Evolutionary conservation across 2,888 invertebrate species (phyloP), one percentile per base, ranked within the genome.

Genomic region (Spisula subtruncata): DNA sequence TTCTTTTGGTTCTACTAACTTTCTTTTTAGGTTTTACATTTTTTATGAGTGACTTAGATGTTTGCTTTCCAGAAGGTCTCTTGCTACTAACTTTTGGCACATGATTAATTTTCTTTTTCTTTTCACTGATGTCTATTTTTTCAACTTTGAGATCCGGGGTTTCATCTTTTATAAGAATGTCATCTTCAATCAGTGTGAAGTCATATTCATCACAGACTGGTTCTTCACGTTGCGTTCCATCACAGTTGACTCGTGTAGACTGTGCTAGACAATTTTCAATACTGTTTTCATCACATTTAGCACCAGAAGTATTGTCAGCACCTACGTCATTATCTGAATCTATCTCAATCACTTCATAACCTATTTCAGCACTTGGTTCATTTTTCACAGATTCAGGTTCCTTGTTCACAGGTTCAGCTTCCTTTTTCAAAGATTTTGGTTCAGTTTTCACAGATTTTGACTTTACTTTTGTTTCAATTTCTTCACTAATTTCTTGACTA

Each of bases 271-370:
- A 48, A 60, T 56, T 60, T 60, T 32, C 41, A 18, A 48, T 18
- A 48, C 66, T 51, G n/a, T 82, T 71, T 71, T 35, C 66, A 51
- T 80, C 56, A 80, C 20, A 16, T 8, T 80, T 54, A 85, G 85
- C 85, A 87, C 87, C 90, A 88, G 84, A 82, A 85, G 88, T 86
- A 80, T 86, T 86, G 41, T 89, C 89, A 81, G 85, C 83, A 83
- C 71, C 83, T 16, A n/a, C 82, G 66, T 88, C 88, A 25, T 88
- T 85, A 48, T 90, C 89, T 20, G 86, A 86, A 54, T 75, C 51
- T 48, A 88, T 88, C 56, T 85, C 79, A 82, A 89, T 91, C 20
- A 90, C 84, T 82, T 85, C 88, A 81, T 46, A 81, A 56, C 86
- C 87, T 32, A 75, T 54, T 32, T 86, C 82, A 18, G 48, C 1